Evolutionary conservation across 2,113 vertebrate species (phyloP).

Genomic region (Hippocampus barbouri): DNA sequence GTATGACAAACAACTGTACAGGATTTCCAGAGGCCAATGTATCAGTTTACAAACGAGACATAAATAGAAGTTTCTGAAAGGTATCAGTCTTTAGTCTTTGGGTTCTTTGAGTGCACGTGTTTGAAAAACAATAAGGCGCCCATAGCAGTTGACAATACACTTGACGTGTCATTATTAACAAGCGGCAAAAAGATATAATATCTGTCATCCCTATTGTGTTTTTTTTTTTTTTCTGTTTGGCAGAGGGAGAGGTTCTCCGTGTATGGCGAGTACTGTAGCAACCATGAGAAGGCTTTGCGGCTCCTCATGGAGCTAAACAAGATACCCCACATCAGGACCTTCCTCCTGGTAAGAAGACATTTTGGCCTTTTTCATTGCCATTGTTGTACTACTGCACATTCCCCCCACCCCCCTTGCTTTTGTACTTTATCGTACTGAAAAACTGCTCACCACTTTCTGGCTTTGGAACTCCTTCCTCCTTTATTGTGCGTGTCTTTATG

Average conservation of each 20-base stretch:
- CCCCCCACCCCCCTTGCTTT: too few species aligned
- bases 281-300: slow-evolving; percentile 95
- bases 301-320: slow-evolving; percentile 97
- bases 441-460: background rate
- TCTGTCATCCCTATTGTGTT: background rate
- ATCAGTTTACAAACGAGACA: slow-evolving; percentile 15
- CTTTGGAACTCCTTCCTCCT: slow-evolving; percentile 10
- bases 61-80: background rate
- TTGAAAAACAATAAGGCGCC: background rate
- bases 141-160: background rate
- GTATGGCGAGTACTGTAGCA: slow-evolving; percentile 96
- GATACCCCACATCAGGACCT: slow-evolving; percentile 87
- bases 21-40: slow-evolving; percentile 11
- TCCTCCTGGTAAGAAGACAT: slow-evolving; percentile 85
- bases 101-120: background rate
- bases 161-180: background rate
- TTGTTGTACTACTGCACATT: background rate
- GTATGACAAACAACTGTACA: slow-evolving; percentile 11
- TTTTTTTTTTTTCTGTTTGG: slow-evolving; percentile 46
- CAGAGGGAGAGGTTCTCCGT: slow-evolving; percentile 94
- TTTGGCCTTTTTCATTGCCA: background rate
- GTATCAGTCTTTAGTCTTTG: background rate
- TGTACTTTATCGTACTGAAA: too few species aligned
- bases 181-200: background rate
- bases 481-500: slow-evolving; percentile 1